phyloP scores from a whole-genome alignment of 2,888 invertebrate genomes.

The Dichetophora obliterata region DNA sequence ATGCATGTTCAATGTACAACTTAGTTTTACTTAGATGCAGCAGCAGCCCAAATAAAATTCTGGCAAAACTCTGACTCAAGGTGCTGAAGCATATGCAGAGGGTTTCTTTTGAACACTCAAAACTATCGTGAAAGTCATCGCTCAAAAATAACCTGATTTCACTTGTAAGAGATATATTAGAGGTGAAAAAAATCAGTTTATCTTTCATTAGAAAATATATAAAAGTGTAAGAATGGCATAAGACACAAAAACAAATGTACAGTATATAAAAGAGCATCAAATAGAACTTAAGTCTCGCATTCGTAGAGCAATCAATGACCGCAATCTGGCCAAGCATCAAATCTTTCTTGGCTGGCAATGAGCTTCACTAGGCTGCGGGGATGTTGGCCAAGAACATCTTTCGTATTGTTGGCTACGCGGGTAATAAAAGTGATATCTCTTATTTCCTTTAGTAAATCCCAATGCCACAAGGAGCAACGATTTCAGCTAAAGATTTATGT shows the following conservation, averaged over 20 bases:
- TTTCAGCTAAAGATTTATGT: constrained; percentile 47
- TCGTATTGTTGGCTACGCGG: constrained; percentile 8
- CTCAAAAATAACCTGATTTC: background rate
- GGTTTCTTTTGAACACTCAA: constrained; percentile 4
- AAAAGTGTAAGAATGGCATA: constrained; percentile 36
- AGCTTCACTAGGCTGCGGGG: constrained; percentile 5
- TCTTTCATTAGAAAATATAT: constrained; percentile 63
- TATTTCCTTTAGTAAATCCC: constrained; percentile 47
- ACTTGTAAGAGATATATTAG: background rate
- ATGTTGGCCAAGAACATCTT: constrained; percentile 37
- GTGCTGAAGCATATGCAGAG: background rate
- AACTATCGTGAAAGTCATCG: constrained; percentile 18
- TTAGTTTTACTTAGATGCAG: constrained; percentile 58
- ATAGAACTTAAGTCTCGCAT: constrained; percentile 50
- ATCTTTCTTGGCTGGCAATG: background rate
- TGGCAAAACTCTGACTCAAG: background rate
- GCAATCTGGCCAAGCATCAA: constrained; percentile 54
- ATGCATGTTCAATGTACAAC: constrained; percentile 53
- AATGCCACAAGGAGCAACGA: constrained; percentile 16
- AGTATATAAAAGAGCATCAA: constrained; percentile 40
- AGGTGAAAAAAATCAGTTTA: constrained; percentile 49
- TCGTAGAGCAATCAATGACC: constrained; percentile 62
- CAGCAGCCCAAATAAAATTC: constrained; percentile 2
- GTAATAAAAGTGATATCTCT: constrained; percentile 47
- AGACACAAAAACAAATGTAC: constrained; percentile 42